These are phyloP conservation scores for Forbesichthys agassizii DNA, from an alignment of 2,113 vertebrate species.

Conservation along the genomic window DNA sequence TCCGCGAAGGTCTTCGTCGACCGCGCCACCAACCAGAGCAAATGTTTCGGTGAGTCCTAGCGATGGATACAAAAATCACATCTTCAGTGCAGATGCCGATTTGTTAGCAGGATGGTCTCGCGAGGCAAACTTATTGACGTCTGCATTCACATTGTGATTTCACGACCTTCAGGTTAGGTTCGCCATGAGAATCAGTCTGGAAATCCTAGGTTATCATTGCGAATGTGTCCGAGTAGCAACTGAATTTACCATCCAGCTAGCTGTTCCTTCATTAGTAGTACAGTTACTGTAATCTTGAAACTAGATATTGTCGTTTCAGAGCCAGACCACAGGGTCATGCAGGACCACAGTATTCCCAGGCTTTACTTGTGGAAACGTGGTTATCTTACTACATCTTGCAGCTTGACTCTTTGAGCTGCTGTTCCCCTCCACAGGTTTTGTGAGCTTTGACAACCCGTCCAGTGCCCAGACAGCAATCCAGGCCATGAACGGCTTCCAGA, in stretches of 20 bases:
- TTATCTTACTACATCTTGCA: neutral
- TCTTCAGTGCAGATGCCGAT: neutral
- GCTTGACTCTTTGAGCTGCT: neutral
- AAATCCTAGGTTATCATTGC: no score
- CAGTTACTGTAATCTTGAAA: neutral
- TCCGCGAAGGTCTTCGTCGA: conserved; percentile 98
- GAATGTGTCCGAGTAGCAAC: no score
- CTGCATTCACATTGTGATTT: no score
- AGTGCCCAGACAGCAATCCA: conserved; percentile 95
- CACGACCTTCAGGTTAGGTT: no score
- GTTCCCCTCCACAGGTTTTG: conserved; percentile 78
- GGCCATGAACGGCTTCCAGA: conserved; percentile 98
- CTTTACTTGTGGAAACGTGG: neutral
- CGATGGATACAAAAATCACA: no score
- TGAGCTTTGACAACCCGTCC: conserved; percentile 95
- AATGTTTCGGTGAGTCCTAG: conserved; percentile 89
- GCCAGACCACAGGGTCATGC: neutral
- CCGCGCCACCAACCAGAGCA: conserved; percentile 97
- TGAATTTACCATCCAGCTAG: no score
- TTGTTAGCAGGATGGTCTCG: neutral
- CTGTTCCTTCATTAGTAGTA: neutral
- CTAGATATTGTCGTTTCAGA: neutral
- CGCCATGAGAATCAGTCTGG: no score
- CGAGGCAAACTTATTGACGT: neutral
- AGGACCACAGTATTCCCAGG: neutral